Evolutionary conservation across 2,888 invertebrate species (phyloP).

Genomic region (Eustalomyia histrio): DNA sequence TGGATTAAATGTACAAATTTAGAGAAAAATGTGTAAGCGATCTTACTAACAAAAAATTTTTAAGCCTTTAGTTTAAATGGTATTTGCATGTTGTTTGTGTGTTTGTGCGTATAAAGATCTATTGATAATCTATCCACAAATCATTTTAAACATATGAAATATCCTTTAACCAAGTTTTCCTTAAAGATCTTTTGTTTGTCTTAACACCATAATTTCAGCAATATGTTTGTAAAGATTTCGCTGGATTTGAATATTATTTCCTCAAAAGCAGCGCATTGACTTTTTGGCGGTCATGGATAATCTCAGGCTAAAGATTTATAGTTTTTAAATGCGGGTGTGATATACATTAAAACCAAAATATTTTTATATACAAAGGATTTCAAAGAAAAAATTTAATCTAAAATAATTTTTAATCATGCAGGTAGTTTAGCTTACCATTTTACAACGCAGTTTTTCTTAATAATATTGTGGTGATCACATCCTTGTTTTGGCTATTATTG

Average conservation of each 20-base stretch:
- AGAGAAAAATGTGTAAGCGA: conserved; percentile 40
- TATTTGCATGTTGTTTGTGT: background rate
- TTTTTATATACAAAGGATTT: background rate
- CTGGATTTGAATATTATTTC: background rate
- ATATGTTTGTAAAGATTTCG: background rate
- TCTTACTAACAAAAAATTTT: conserved; percentile 15
- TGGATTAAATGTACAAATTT: conserved; percentile 62
- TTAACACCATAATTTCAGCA: background rate
- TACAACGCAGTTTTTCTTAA: background rate
- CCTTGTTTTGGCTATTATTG: no score
- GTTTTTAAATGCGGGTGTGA: conserved; percentile 43
- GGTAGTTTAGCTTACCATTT: background rate
- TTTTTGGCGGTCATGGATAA: conserved; percentile 50
- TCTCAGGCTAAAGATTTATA: conserved; percentile 22
- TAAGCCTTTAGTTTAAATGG: conserved; percentile 3
- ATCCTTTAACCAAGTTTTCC: background rate
- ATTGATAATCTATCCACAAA: background rate
- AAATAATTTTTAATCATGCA: background rate
- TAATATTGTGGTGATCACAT: no score
- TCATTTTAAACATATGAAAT: background rate
- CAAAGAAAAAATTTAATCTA: background rate
- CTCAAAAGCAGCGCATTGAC: conserved; percentile 26
- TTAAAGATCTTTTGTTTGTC: background rate
- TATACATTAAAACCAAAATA: conserved; percentile 8
- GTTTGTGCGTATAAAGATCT: background rate